Conservation (phyloP, 2,797 vertebrate species). For the Acestrorhynchus altus region DNA sequence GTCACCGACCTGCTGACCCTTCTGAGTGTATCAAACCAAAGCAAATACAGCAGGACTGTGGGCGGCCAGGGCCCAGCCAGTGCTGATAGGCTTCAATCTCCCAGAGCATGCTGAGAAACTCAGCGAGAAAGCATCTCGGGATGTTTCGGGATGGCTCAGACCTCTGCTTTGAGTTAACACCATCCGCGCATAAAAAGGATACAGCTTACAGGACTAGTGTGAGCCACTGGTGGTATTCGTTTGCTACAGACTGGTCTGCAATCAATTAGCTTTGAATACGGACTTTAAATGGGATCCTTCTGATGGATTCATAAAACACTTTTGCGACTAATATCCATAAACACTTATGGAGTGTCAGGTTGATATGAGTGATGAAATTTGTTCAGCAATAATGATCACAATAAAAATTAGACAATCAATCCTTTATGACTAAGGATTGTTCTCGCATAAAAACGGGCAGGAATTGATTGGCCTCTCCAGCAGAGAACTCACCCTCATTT, state of each 20-base stretch:
- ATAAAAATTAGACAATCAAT: not conserved
- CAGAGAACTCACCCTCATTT: not conserved
- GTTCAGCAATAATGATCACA: slow-evolving; percentile 15
- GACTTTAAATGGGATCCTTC: not conserved
- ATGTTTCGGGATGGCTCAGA: not conserved
- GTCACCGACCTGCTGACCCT: slow-evolving; percentile 78
- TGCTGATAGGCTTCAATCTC: not conserved
- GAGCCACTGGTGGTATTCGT: slow-evolving; percentile 1
- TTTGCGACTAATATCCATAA: slow-evolving; percentile 18
- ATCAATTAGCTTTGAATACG: slow-evolving; percentile 22
- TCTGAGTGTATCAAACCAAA: slow-evolving; percentile 81
- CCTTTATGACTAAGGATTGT: slow-evolving; percentile 3
- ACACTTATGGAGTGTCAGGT: slow-evolving; percentile 1
- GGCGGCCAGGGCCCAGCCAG: slow-evolving; percentile 25
- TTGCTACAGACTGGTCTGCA: not conserved
- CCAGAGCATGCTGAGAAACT: slow-evolving; percentile 23
- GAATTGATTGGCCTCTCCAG: not conserved
- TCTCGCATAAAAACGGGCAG: not conserved
- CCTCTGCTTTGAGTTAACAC: not conserved
- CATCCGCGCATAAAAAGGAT: not conserved
- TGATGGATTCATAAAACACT: slow-evolving; percentile 13
- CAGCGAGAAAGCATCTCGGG: not conserved
- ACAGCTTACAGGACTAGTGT: not conserved
- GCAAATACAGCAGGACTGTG: slow-evolving; percentile 67
- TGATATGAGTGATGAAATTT: slow-evolving; percentile 35